These are phyloP conservation scores for Epsilonema sp. DNA, from an alignment of 2,888 invertebrate genomes.

Conservation along the genomic window DNA sequence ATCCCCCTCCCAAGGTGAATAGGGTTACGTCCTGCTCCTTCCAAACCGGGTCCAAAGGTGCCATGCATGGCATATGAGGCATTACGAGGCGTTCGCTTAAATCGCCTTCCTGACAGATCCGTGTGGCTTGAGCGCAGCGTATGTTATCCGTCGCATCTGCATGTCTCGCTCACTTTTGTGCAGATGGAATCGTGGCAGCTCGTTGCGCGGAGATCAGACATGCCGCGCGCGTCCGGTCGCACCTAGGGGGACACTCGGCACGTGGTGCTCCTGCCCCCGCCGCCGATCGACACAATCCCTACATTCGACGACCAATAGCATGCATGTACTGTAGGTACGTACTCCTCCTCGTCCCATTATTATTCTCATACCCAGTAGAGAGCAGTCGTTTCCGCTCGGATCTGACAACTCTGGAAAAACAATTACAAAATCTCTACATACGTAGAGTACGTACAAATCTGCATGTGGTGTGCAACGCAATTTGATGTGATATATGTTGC, in stretches of 20 bases:
- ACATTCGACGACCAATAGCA: too few species aligned
- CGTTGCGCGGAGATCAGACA: constrained; percentile 19
- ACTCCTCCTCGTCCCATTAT: too few species aligned
- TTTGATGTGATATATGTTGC: too few species aligned
- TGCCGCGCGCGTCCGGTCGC: constrained; percentile 22
- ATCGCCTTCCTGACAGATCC: constrained; percentile 17
- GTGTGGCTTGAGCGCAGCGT: constrained; percentile 15
- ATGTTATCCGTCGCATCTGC: constrained; percentile 47
- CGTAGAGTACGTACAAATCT: background rate
- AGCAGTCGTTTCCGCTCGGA: constrained; percentile 24
- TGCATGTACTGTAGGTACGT: too few species aligned
- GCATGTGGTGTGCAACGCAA: background rate
- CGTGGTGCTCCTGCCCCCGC: constrained; percentile 19
- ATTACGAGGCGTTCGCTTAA: constrained; percentile 23
- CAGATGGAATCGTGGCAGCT: constrained; percentile 26
- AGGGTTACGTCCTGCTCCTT: too few species aligned
- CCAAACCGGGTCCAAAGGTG: too few species aligned
- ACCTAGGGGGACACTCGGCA: constrained; percentile 24
- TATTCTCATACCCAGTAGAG: constrained; percentile 21
- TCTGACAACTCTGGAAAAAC: constrained; percentile 23
- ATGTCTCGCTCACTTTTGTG: constrained; percentile 12
- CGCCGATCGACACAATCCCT: constrained; percentile 21
- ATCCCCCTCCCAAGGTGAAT: constrained; percentile 12
- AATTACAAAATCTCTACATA: too few species aligned
- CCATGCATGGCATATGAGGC: too few species aligned